Conservation (phyloP, 2,888 invertebrate genomes). For the Apocheima hispidaria region DNA sequence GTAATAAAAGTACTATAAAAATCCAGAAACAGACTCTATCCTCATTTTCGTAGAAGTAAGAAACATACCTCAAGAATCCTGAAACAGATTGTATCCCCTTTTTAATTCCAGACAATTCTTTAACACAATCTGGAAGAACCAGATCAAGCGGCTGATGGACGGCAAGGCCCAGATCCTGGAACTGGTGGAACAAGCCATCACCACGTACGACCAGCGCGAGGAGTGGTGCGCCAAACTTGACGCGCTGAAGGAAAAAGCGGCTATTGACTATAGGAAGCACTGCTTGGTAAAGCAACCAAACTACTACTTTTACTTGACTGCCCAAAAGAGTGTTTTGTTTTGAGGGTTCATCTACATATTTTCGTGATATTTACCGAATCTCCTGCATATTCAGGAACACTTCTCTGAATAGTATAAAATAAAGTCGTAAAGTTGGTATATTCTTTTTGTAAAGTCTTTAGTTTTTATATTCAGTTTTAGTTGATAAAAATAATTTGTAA, state of each 20-base stretch:
- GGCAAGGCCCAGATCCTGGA: conserved; percentile 94
- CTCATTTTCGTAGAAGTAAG: no score
- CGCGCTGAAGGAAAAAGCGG: conserved; percentile 90
- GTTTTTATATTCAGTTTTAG: no score
- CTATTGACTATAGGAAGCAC: conserved; percentile 78
- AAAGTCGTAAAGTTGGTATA: no score
- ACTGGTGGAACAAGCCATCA: conserved; percentile 94
- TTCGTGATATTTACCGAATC: no score
- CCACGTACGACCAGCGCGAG: conserved; percentile 95
- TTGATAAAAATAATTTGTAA: no score
- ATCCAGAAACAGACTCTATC: background rate
- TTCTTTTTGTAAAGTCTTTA: no score
- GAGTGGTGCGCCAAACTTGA: conserved; percentile 93
- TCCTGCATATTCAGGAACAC: no score
- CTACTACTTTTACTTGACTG: no score
- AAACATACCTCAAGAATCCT: background rate
- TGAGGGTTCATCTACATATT: no score
- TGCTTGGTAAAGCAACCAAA: conserved; percentile 67
- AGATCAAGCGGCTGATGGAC: conserved; percentile 90
- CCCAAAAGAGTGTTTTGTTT: no score
- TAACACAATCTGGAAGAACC: conserved; percentile 92
- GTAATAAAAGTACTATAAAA: no score
- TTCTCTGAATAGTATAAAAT: no score
- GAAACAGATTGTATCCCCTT: background rate
- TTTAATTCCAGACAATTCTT: conserved; percentile 89